Base-by-base conservation (phyloP, 92 coral and sea anemone species). In the Blastomussa wellsi region DNA sequence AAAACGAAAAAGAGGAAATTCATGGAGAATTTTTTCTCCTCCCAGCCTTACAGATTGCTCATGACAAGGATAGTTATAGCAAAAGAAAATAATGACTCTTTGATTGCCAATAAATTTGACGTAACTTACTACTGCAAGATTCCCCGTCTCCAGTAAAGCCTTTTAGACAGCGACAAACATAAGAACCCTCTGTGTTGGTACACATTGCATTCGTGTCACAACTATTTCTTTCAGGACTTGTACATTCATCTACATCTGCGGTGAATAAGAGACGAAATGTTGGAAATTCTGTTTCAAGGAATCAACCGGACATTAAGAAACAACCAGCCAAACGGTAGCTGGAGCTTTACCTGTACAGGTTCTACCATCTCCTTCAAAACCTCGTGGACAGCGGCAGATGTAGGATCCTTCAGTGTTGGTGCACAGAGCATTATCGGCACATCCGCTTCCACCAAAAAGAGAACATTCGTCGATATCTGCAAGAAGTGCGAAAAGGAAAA, bases 361-460 rank as follows among this genome's bases (percentile, higher is more conserved):
- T 33, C 53, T 87, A 6, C 94, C 92, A 74, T 88, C 86, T 64
- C 96, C 96, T 19, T 11, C 33, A 47, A 70, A 93, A 0, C 95
- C 93, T 16, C 66, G 39, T 33, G 57, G 37, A 78, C 95, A 92
- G 49, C 88, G 90, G 35, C 96, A 93, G 4, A 74, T 37, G 35
- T 86, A 89, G 6, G 89, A 88, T 7, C 96, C 96, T 7, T 70
- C 84, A 3, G 83, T 59, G 88, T 93, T 89, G 4, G 76, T 80
- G 36, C 96, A 93, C 35, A 79, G 36, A 37, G 96, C 92, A 78
- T 90, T 89, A 31, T 77, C 38, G 37, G 84, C 86, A 79, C 96
- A 93, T 24, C 19, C 73, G 35, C 49, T 70, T 11, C 22, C 44
- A 0, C 68, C 81, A 72, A 62, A 11, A 32, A 20, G 19, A 0